These are phyloP conservation scores for Andrena trimmerana DNA, from an alignment of 2,888 invertebrate genomes.

Conservation along the genomic window DNA sequence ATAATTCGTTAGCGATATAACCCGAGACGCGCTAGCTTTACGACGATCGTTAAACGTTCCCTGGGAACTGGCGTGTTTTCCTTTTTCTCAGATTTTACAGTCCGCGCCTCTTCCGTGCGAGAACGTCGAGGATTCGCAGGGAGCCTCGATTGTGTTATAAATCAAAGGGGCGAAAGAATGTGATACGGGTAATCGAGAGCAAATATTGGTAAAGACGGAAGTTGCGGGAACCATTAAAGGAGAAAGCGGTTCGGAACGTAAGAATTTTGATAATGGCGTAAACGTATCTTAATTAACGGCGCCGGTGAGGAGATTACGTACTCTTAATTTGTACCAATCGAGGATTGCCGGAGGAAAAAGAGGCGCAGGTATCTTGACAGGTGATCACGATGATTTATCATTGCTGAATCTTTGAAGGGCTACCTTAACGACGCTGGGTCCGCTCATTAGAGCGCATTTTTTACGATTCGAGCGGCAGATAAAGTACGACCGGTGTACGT, in stretches of 20 bases:
- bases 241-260: neutral
- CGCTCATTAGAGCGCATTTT: constrained; percentile 64
- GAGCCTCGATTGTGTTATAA: neutral
- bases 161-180: neutral
- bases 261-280: constrained; percentile 28
- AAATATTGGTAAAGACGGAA: neutral
- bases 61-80: neutral
- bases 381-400: constrained; percentile 64
- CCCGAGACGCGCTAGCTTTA: constrained; percentile 43
- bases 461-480: constrained; percentile 61
- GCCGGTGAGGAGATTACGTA: constrained; percentile 18
- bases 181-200: neutral
- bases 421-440: constrained; percentile 54
- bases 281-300: constrained; percentile 42
- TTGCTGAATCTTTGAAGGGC: constrained; percentile 62
- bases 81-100: constrained; percentile 1
- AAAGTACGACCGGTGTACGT: constrained; percentile 50
- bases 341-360: constrained; percentile 31
- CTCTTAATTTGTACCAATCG: constrained; percentile 48
- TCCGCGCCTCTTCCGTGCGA: neutral
- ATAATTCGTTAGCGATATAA: constrained; percentile 67
- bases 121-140: neutral
- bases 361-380: constrained; percentile 56
- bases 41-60: constrained; percentile 43
- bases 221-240: neutral